These are phyloP conservation scores for Pyralis farinalis DNA, from an alignment of 2,888 invertebrate species.

Conservation along the genomic window DNA sequence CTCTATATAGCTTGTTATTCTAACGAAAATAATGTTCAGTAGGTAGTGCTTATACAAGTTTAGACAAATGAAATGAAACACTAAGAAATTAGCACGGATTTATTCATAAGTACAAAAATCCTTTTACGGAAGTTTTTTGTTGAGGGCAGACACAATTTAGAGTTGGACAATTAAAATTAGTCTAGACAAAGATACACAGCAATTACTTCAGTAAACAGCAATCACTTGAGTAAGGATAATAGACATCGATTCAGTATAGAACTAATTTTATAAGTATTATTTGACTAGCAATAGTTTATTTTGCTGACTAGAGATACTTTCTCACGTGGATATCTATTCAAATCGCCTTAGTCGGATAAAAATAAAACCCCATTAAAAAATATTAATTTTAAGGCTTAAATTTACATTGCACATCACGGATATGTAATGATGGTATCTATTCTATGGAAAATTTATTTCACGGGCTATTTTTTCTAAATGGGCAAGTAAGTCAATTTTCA, in stretches of 20 bases:
- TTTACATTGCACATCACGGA: conserved; percentile 35
- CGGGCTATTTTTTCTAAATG: too few relatives aligned
- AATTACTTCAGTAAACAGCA: conserved; percentile 11
- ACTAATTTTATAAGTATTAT: conserved; percentile 6
- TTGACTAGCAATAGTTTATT: conserved; percentile 19
- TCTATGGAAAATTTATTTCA: too few relatives aligned
- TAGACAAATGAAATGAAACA: too few relatives aligned
- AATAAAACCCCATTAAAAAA: too few relatives aligned
- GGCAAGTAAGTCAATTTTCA: too few relatives aligned
- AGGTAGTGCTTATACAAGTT: too few relatives aligned
- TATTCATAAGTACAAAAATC: conserved; percentile 41
- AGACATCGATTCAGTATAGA: conserved; percentile 20
- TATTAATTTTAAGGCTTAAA: background rate
- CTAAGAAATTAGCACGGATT: conserved; percentile 20
- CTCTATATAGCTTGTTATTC: too few relatives aligned
- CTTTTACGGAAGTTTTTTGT: conserved; percentile 18
- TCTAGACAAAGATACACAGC: conserved; percentile 4
- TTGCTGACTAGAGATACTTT: background rate
- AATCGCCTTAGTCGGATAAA: too few relatives aligned
- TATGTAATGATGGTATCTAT: too few relatives aligned
- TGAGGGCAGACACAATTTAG: background rate
- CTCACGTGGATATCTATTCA: background rate
- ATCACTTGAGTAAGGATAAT: conserved; percentile 21
- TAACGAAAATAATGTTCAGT: too few relatives aligned
- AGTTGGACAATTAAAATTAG: conserved; percentile 1